Percentiles rank a stretch among this genome's conserved stretches.
These are phyloP conservation scores for Bucco capensis DNA, from an alignment of 2,113 vertebrate species.

Conservation along the genomic window DNA sequence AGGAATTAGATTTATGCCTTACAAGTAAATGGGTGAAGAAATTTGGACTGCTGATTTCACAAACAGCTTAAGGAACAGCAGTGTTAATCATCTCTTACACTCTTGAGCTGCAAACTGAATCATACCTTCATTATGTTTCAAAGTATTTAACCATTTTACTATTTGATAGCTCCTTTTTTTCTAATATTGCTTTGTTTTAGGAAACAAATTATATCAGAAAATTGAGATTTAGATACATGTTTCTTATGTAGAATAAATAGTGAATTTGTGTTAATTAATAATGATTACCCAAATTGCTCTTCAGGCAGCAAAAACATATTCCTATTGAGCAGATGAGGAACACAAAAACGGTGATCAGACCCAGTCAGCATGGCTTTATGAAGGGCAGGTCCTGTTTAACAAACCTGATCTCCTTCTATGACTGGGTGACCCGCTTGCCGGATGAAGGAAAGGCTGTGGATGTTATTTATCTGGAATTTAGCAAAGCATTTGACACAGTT, in stretches of 20 bases:
- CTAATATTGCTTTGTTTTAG: not conserved
- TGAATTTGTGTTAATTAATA: not conserved
- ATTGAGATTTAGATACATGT: not conserved
- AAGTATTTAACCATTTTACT: not conserved
- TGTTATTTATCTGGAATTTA: no score
- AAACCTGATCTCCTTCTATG: no score
- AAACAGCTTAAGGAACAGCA: not conserved
- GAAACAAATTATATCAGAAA: not conserved
- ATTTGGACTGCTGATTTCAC: not conserved
- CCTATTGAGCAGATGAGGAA: not conserved
- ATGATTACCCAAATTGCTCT: not conserved
- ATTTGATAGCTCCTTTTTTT: not conserved
- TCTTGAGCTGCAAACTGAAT: not conserved
- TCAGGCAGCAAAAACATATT: not conserved
- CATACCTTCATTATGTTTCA: not conserved
- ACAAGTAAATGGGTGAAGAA: not conserved
- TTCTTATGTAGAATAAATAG: not conserved
- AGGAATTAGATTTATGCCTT: not conserved
- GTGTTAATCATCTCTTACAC: accelerated
- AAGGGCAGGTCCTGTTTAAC: no score
- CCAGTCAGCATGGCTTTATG: no score
- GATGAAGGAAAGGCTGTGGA: no score
- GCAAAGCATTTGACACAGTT: no score
- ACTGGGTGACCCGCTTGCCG: no score
- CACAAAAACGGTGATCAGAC: no score